These are phyloP conservation scores for Dione vanillae DNA, from an alignment of 2,888 invertebrate genomes.

Conservation along the genomic window DNA sequence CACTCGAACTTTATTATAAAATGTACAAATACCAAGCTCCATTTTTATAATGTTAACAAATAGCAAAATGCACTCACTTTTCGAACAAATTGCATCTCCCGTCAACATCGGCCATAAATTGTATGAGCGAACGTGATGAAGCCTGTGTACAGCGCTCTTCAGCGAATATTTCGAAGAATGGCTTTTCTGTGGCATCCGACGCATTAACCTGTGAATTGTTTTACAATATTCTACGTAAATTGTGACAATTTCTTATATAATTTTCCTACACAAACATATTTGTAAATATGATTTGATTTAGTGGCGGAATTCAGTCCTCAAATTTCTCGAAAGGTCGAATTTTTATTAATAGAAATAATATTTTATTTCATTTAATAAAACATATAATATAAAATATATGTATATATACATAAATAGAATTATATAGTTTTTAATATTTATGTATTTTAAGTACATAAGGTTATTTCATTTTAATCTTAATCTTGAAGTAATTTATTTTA, in stretches of 20 bases:
- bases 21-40: not conserved
- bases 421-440: too few species aligned
- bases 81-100: constrained; percentile 84
- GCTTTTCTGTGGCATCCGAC: constrained; percentile 66
- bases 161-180: constrained; percentile 83
- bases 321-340: too few species aligned
- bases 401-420: too few species aligned
- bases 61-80: constrained; percentile 60
- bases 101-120: constrained; percentile 88
- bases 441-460: too few species aligned
- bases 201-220: constrained; percentile 58
- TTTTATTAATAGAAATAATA: too few species aligned
- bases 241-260: not conserved
- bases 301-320: too few species aligned
- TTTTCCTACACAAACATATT: too few species aligned
- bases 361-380: too few species aligned
- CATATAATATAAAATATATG: too few species aligned
- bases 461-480: too few species aligned
- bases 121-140: constrained; percentile 83
- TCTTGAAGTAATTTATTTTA: too few species aligned
- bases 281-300: too few species aligned
- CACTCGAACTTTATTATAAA: not conserved
- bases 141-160: constrained; percentile 82
- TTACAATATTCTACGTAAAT: constrained; percentile 30
- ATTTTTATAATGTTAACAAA: constrained; percentile 13